phyloP scores from a whole-genome alignment of 2,113 vertebrate species.

The Scophthalmus maximus region DNA sequence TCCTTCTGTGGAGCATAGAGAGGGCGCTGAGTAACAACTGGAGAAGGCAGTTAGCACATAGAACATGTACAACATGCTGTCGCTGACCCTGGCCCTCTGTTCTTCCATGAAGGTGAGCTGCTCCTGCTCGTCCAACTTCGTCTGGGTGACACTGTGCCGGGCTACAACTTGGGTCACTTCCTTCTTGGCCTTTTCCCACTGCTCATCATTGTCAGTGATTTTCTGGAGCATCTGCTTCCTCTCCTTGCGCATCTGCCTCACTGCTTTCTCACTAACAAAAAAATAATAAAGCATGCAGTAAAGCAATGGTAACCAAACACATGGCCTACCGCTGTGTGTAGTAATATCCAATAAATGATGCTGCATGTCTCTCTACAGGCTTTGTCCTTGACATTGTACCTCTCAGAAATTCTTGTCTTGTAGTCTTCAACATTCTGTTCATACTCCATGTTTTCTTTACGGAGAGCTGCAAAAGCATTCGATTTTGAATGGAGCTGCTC shows the following conservation, averaged over 20 bases:
- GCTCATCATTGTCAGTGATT: slow-evolving; percentile 76
- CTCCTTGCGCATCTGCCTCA: slow-evolving; percentile 72
- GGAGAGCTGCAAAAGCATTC: slow-evolving; percentile 56
- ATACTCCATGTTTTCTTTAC: slow-evolving; percentile 51
- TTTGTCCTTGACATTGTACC: slow-evolving; percentile 42
- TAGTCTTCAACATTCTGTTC: slow-evolving; percentile 50
- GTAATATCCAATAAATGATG: background rate
- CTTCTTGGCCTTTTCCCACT: slow-evolving; percentile 75
- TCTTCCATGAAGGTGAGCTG: slow-evolving; percentile 66
- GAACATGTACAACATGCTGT: slow-evolving; percentile 40
- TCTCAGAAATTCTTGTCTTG: slow-evolving; percentile 53
- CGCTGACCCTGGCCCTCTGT: slow-evolving; percentile 73
- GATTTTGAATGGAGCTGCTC: slow-evolving; percentile 65
- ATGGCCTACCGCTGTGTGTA: background rate
- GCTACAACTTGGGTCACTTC: slow-evolving; percentile 72
- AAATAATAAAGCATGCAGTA: slow-evolving; percentile 34
- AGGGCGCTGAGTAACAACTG: slow-evolving; percentile 10
- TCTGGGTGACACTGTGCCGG: slow-evolving; percentile 67
- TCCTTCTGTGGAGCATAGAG: slow-evolving; percentile 61
- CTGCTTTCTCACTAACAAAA: slow-evolving; percentile 67
- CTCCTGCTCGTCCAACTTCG: slow-evolving; percentile 76
- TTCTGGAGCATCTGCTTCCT: slow-evolving; percentile 71
- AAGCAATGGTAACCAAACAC: slow-evolving; percentile 17
- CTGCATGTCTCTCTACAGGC: background rate
- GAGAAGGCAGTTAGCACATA: background rate